Conservation (phyloP, 1,140 invertebrate species). For the Tenebrio molitor region DNA sequence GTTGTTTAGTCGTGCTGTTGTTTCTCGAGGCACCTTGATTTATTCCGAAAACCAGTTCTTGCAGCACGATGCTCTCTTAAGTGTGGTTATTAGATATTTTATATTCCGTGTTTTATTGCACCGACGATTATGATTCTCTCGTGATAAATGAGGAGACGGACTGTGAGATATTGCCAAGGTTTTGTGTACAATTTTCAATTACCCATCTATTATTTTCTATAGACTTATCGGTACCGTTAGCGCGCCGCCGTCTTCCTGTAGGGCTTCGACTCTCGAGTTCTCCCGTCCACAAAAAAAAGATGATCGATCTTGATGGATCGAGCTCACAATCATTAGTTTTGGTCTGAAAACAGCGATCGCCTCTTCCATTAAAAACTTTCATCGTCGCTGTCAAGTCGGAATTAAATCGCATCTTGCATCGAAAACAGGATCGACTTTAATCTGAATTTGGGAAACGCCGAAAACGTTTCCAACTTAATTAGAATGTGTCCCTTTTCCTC, state of each 20-base stretch:
- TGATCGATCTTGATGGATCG: conserved; percentile 32
- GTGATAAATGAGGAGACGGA: conserved; percentile 43
- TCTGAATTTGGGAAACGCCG: neutral
- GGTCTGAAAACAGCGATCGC: conserved; percentile 13
- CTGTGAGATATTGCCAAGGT: conserved; percentile 36
- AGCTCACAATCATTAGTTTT: conserved; percentile 28
- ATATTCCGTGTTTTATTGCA: conserved; percentile 50
- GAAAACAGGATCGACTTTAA: neutral
- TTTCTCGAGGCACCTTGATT: conserved; percentile 57
- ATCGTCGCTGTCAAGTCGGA: conserved; percentile 25
- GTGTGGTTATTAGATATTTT: conserved; percentile 53
- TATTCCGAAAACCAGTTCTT: conserved; percentile 58
- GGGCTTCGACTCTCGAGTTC: neutral
- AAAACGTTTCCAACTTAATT: no score
- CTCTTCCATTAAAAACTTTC: conserved; percentile 36
- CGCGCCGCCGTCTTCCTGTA: neutral
- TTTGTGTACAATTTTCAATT: conserved; percentile 47
- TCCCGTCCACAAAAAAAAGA: neutral
- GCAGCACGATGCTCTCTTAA: conserved; percentile 48
- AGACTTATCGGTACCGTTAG: conserved; percentile 45
- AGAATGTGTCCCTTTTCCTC: no score
- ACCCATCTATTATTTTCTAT: conserved; percentile 3
- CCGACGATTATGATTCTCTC: conserved; percentile 42
- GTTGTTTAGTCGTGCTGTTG: conserved; percentile 57
- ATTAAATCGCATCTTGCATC: conserved; percentile 1